Percentiles rank a stretch among this genome's conserved stretches.
phyloP scores from a whole-genome alignment of 2,888 invertebrate genomes.

The Meiosimyza platycephala region DNA sequence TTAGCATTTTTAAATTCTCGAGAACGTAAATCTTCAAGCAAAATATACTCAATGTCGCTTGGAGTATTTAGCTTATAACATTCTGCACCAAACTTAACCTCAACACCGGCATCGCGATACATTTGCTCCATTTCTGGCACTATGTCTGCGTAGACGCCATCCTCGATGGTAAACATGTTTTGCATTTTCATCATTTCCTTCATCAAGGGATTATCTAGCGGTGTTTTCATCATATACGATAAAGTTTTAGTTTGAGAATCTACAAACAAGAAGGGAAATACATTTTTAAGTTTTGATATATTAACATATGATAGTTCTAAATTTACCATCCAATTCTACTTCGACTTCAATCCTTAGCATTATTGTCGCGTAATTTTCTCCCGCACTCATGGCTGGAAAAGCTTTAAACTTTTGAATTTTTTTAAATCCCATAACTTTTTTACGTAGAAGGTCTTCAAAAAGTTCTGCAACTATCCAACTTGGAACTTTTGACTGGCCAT shows the following conservation, averaged over 20 bases:
- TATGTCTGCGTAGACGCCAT: constrained; percentile 51
- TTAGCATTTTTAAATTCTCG: constrained; percentile 53
- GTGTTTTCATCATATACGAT: constrained; percentile 50
- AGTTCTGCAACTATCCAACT: constrained; percentile 49
- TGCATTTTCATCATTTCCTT: constrained; percentile 43
- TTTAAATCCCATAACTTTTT: constrained; percentile 41
- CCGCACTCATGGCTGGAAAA: constrained; percentile 49
- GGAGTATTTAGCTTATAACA: constrained; percentile 44
- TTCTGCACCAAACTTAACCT: constrained; percentile 48
- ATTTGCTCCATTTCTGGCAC: constrained; percentile 55
- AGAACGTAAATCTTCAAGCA: constrained; percentile 54
- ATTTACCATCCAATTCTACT: constrained; percentile 53
- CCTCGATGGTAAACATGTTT: constrained; percentile 53
- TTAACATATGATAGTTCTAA: too few relatives aligned
- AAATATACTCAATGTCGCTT: constrained; percentile 45
- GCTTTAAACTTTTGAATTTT: constrained; percentile 48
- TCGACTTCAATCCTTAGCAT: constrained; percentile 56
- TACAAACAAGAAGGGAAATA: constrained; percentile 16
- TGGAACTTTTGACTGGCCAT: constrained; percentile 38
- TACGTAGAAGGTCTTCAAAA: constrained; percentile 49
- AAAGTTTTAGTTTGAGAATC: constrained; percentile 42
- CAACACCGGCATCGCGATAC: constrained; percentile 48
- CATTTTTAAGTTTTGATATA: background rate
- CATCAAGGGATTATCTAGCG: constrained; percentile 41
- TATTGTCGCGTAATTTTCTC: constrained; percentile 61